Conservation (phyloP, 1,140 invertebrate genomes). For the Pemphigus obesinymphae region DNA sequence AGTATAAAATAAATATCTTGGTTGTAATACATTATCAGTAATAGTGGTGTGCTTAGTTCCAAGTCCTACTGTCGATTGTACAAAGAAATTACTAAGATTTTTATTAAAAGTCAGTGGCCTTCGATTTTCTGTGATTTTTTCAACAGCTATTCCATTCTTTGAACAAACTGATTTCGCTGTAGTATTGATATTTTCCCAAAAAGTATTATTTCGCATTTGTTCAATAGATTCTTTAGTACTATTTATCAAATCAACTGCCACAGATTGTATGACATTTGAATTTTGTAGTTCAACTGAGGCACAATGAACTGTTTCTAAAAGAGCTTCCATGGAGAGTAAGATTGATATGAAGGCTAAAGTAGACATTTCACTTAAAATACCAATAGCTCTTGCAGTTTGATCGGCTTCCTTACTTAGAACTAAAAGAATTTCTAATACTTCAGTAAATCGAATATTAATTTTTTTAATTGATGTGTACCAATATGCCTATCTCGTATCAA, state of each 20-base stretch:
- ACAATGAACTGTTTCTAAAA: background rate
- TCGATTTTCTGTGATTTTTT: background rate
- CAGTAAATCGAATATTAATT: background rate
- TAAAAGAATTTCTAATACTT: background rate
- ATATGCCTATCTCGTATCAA: background rate
- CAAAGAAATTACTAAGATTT: background rate
- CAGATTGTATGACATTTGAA: background rate
- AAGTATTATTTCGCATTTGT: background rate
- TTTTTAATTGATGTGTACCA: background rate
- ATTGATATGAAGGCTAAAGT: background rate
- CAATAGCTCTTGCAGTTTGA: background rate
- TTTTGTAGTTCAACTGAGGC: background rate
- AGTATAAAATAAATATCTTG: background rate
- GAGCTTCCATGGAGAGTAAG: background rate
- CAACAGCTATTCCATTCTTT: background rate
- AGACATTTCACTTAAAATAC: background rate
- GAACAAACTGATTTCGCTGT: background rate
- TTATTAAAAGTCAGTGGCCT: background rate
- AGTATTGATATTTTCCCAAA: background rate
- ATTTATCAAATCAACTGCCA: background rate
- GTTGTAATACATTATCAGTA: background rate
- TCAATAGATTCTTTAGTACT: background rate
- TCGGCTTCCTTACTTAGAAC: background rate
- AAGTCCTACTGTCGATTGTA: background rate
- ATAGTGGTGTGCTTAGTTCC: background rate